A percentile compares a stretch with the other conserved stretches of the same genome.
phyloP scores from a whole-genome alignment of 2,113 vertebrate genomes.

The Siphamia tubifer region DNA sequence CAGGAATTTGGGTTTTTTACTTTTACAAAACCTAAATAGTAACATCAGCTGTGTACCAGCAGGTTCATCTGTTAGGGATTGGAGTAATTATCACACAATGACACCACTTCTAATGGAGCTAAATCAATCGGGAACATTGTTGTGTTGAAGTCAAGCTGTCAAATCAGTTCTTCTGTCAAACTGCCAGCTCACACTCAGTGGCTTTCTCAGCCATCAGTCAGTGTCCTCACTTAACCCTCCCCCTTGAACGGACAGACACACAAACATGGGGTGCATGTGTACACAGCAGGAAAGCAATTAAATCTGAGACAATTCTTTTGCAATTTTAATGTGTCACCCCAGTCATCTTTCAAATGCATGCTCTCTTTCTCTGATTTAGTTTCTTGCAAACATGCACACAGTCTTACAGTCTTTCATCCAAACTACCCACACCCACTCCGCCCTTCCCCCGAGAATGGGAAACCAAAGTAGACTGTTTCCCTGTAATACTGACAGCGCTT shows the following conservation, averaged over 20 bases:
- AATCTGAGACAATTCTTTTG: background rate
- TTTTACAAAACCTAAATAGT: background rate
- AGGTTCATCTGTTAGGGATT: background rate
- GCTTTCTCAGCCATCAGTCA: constrained; percentile 1
- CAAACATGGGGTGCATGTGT: background rate
- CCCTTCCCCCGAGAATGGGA: constrained; percentile 36
- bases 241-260: background rate
- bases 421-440: constrained; percentile 44
- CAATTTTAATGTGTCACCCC: background rate
- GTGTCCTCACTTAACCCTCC: background rate
- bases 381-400: constrained; percentile 5
- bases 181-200: constrained; percentile 10
- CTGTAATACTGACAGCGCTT: constrained; percentile 14
- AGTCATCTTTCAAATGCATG: background rate
- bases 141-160: background rate
- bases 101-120: background rate
- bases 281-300: background rate
- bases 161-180: constrained; percentile 11
- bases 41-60: background rate
- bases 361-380: background rate
- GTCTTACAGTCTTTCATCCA: constrained; percentile 17
- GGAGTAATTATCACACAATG: background rate
- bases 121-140: background rate
- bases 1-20: background rate
- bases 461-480: constrained; percentile 15